These are phyloP conservation scores for Coluber constrictor DNA, from an alignment of 2,797 vertebrate genomes.

Conservation along the genomic window DNA sequence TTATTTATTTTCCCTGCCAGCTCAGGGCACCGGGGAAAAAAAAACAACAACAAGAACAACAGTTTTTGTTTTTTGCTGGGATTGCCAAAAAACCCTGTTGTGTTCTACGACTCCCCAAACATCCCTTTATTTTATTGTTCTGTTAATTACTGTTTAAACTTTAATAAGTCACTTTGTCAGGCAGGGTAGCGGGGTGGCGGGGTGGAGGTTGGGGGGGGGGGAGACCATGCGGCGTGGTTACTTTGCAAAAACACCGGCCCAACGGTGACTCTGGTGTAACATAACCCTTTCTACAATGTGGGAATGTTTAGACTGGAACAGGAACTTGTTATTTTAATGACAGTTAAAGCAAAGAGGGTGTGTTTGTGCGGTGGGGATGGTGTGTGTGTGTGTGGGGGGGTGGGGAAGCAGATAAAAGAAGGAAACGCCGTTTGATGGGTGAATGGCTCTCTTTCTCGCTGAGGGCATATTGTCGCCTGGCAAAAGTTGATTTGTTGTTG, in stretches of 20 bases:
- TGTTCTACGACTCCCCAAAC: constrained; percentile 80
- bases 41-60: not conserved
- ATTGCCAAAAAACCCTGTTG: constrained; percentile 80
- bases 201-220: constrained; percentile 53
- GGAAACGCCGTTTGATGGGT: constrained; percentile 64
- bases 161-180: constrained; percentile 84
- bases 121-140: constrained; percentile 85
- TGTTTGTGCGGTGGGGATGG: too few species aligned
- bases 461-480: not conserved
- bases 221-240: constrained; percentile 74
- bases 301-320: constrained; percentile 98
- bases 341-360: constrained; percentile 61
- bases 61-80: constrained; percentile 65
- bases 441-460: constrained; percentile 53
- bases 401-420: constrained; percentile 52
- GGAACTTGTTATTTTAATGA: constrained; percentile 95
- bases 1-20: constrained; percentile 67
- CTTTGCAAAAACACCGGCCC: constrained; percentile 77
- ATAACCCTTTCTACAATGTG: constrained; percentile 86
- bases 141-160: constrained; percentile 89
- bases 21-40: constrained; percentile 78
- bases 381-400: too few species aligned
- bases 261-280: constrained; percentile 78
- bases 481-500: not conserved
- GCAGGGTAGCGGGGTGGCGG: constrained; percentile 57